These are phyloP conservation scores for Gadus chalcogrammus DNA, from an alignment of 2,113 vertebrate species.

Conservation along the genomic window DNA sequence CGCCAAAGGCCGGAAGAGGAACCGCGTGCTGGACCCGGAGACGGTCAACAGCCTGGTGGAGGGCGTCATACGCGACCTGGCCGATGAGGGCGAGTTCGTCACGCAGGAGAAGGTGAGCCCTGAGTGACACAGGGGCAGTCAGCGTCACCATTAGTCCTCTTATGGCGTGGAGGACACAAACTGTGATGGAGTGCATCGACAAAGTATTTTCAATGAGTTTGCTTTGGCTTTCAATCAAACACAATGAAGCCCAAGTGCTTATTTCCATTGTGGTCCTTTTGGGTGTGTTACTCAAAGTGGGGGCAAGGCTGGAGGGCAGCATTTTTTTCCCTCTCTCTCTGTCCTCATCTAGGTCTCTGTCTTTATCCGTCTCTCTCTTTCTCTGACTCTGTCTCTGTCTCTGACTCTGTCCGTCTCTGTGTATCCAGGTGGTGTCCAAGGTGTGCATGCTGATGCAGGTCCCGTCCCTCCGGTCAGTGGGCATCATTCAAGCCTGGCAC, in stretches of 20 bases:
- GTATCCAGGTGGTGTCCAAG: constrained; percentile 60
- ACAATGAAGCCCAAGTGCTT: too few relatives aligned
- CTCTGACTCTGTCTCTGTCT: too few relatives aligned
- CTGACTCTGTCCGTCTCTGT: background rate
- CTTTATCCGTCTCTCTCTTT: too few relatives aligned
- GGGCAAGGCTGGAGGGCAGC: too few relatives aligned
- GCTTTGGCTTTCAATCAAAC: too few relatives aligned
- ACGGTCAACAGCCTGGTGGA: constrained; percentile 57
- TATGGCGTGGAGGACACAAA: too few relatives aligned
- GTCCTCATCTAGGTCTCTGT: too few relatives aligned
- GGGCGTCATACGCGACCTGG: constrained; percentile 61
- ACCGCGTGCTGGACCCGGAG: constrained; percentile 22
- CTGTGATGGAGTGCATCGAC: too few relatives aligned
- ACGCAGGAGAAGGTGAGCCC: constrained; percentile 64
- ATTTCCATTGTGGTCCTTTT: too few relatives aligned
- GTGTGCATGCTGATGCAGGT: constrained; percentile 60
- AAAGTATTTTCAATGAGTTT: too few relatives aligned
- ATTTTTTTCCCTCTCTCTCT: too few relatives aligned
- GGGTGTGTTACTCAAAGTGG: too few relatives aligned
- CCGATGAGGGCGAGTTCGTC: constrained; percentile 69
- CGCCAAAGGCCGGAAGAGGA: background rate
- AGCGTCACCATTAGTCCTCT: background rate
- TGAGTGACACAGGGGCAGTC: background rate
- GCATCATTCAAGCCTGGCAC: constrained; percentile 29
- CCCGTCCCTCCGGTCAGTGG: constrained; percentile 31